A percentile compares a stretch with the other conserved stretches of the same genome.
Evolutionary conservation across 1,140 invertebrate species (phyloP).

Genomic region (Orchestia grillus): DNA sequence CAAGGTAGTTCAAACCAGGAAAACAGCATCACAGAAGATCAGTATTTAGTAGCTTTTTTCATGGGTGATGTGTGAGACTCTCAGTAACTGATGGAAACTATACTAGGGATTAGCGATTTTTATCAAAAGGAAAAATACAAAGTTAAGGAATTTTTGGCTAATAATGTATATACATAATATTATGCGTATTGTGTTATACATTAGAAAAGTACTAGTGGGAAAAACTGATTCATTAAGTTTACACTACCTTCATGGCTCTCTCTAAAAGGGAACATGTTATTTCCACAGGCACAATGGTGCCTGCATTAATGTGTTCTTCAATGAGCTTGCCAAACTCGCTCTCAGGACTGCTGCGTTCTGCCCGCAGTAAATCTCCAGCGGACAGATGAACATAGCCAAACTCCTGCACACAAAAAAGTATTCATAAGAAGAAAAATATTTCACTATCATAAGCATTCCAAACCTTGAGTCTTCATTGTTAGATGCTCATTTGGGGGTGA

Average conservation of each 20-base stretch:
- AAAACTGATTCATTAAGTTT: background rate
- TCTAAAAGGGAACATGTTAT: constrained; percentile 96
- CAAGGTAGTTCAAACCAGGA: too few species aligned
- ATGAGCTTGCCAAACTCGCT: constrained; percentile 95
- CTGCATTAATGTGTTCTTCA: constrained; percentile 91
- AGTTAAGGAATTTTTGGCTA: too few species aligned
- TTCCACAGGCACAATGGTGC: constrained; percentile 97
- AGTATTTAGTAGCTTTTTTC: too few species aligned
- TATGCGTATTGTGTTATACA: too few species aligned
- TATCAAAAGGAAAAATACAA: too few species aligned
- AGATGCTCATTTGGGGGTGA: too few species aligned
- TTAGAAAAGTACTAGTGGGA: too few species aligned
- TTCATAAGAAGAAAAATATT: background rate
- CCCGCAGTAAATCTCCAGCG: constrained; percentile 95
- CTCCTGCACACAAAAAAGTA: constrained; percentile 72
- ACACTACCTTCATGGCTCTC: constrained; percentile 71
- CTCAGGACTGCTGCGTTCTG: constrained; percentile 85
- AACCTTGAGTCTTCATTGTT: background rate
- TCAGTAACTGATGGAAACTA: too few species aligned
- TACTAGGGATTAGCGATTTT: too few species aligned
- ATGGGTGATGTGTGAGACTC: too few species aligned
- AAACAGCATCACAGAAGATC: too few species aligned
- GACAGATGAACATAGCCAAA: constrained; percentile 97
- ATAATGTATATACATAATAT: too few species aligned
- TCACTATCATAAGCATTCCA: background rate